Base-by-base conservation (phyloP, 2,797 vertebrate genomes). In the Adrianichthys oophorus region DNA sequence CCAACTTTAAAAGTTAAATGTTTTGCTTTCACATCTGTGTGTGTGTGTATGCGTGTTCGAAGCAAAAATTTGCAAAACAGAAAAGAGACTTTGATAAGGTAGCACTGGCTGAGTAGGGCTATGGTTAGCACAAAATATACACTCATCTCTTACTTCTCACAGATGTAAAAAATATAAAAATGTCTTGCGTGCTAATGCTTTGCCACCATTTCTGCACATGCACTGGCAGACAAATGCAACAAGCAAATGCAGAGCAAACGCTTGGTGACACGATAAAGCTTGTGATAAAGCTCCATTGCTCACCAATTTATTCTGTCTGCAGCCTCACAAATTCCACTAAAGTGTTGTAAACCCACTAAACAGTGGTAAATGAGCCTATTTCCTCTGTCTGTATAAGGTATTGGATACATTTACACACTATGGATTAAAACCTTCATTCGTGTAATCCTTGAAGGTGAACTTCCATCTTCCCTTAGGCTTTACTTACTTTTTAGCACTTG, bases 1-100 rank as follows among this genome's bases (percentile, higher is more conserved):
- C 80, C 74, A 85, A 83, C 83, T 91, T 87, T 84, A 83, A 83
- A 87, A 87, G 85, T 87, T 86, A 84, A 89, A 84, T 87, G 67
- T 82, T 89, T 91, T 76, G 77, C 74, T 77, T 83, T 63, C 75
- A 76, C 80, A 42, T 37, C 10, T 37, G 32, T 37, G 6, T 10
- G 10, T 46, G 32, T 12, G 32, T 32, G 32, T 8, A 10, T 12
- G 32, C 12, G 18, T 4, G 19, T 23, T 18, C 21, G 48, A 64
- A 26, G 40, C 24, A 66, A 57, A 29, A 26, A 26, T 37, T 12
- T 37, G 32, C 32, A 37, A 12, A 37, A 2, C 10, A 15, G 72
- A 47, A 5, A 17, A 60, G 61, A 75, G 45, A 50, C 54, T 61
- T 46, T 42, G 44, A 46, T 24, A 0, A 14, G 41, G 52, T 64